phyloP scores from a whole-genome alignment of 2,888 invertebrate species.

The Scotopteryx bipunctaria region DNA sequence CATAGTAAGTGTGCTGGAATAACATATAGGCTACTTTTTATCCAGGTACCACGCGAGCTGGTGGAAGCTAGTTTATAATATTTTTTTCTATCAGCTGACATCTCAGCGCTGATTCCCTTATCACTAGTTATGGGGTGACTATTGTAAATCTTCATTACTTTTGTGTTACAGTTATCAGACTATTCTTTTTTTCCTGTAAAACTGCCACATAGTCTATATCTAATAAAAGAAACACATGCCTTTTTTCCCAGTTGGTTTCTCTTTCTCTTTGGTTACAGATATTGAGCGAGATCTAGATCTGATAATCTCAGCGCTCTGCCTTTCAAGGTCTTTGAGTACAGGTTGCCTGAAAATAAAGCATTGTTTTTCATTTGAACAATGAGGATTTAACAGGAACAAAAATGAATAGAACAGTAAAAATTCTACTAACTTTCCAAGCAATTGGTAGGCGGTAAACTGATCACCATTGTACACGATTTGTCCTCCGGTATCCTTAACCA shows the following conservation, averaged over 20 bases:
- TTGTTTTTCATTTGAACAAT: neutral
- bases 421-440: conserved; percentile 81
- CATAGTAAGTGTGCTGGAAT: no score
- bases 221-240: conserved; percentile 49
- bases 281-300: conserved; percentile 74
- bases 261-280: conserved; percentile 70
- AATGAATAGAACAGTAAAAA: neutral
- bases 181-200: no score
- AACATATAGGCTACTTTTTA: no score
- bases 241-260: conserved; percentile 59
- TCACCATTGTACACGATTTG: conserved; percentile 87
- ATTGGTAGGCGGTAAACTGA: conserved; percentile 85
- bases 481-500: conserved; percentile 83
- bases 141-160: no score
- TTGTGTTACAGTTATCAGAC: no score
- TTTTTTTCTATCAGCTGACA: no score
- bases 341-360: conserved; percentile 59
- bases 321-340: conserved; percentile 71
- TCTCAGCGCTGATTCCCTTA: no score
- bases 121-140: no score
- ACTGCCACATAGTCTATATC: no score
- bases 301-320: conserved; percentile 77
- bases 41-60: no score
- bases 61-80: no score
- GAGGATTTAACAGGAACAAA: neutral